Conservation (phyloP, 2,888 invertebrate genomes). For the Orchestes rusci region DNA sequence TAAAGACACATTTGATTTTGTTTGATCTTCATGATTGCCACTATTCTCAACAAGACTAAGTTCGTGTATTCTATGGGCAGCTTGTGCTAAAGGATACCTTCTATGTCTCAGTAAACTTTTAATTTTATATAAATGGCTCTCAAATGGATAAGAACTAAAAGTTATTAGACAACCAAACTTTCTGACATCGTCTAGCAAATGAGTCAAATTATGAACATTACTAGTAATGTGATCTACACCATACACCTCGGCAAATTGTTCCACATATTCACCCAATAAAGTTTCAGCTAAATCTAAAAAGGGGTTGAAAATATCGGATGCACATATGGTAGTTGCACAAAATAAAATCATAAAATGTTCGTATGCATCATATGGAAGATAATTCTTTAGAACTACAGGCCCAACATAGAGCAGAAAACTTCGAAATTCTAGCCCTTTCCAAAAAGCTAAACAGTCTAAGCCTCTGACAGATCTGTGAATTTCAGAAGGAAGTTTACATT, state of each 20-base stretch:
- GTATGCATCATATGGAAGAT: slow-evolving; percentile 17
- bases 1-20: too few species aligned
- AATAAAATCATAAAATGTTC: slow-evolving; percentile 17
- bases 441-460: slow-evolving; percentile 15
- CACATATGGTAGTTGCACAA: slow-evolving; percentile 9
- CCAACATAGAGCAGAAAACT: slow-evolving; percentile 8
- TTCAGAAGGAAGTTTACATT: slow-evolving; percentile 23
- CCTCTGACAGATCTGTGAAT: slow-evolving; percentile 23
- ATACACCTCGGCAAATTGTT: not conserved
- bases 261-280: not conserved
- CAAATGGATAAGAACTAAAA: slow-evolving; percentile 37
- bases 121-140: slow-evolving; percentile 32
- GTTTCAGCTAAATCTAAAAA: slow-evolving; percentile 19
- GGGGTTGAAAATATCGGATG: slow-evolving; percentile 8
- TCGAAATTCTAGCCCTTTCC: slow-evolving; percentile 24
- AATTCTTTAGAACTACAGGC: slow-evolving; percentile 11
- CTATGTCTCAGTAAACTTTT: slow-evolving; percentile 26
- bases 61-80: too few species aligned
- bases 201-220: slow-evolving; percentile 38
- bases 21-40: too few species aligned
- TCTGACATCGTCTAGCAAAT: slow-evolving; percentile 35
- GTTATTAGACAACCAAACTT: slow-evolving; percentile 33
- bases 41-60: too few species aligned
- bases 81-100: slow-evolving; percentile 25
- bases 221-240: slow-evolving; percentile 31